phyloP scores from a whole-genome alignment of 2,888 invertebrate species.

The Xanthia togata region DNA sequence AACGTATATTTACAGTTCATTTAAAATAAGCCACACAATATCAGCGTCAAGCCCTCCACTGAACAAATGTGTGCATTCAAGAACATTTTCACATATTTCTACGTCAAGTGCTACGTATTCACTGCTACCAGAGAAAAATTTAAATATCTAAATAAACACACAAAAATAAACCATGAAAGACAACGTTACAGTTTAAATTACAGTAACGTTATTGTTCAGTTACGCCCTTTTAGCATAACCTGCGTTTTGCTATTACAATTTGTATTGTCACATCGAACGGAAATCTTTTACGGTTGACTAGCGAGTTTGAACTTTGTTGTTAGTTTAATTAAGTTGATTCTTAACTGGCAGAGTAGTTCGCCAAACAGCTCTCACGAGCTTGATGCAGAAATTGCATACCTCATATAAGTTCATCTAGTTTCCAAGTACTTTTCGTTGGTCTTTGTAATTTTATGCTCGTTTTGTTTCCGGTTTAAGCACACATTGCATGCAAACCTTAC shows the following conservation, averaged over 20 bases:
- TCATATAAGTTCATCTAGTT: slow-evolving; percentile 28
- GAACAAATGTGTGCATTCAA: slow-evolving; percentile 59
- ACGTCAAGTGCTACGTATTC: slow-evolving; percentile 41
- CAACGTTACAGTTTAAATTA: background rate
- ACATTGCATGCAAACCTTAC: background rate
- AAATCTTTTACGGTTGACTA: slow-evolving; percentile 57
- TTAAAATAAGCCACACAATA: slow-evolving; percentile 52
- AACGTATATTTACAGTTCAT: too few species aligned
- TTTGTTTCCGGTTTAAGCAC: background rate
- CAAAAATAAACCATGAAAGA: background rate
- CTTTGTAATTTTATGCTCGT: background rate
- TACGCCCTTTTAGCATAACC: slow-evolving; percentile 57
- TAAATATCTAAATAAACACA: background rate
- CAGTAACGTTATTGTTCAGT: slow-evolving; percentile 20
- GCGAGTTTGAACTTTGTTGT: slow-evolving; percentile 57
- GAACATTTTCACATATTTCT: slow-evolving; percentile 71
- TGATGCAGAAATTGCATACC: slow-evolving; percentile 54
- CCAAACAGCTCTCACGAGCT: slow-evolving; percentile 22
- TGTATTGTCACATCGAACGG: slow-evolving; percentile 75
- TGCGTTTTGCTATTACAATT: slow-evolving; percentile 74
- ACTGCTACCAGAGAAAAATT: slow-evolving; percentile 16
- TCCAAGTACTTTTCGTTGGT: background rate
- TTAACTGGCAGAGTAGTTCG: slow-evolving; percentile 20
- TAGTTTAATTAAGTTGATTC: slow-evolving; percentile 17
- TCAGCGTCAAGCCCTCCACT: slow-evolving; percentile 26